Base-by-base conservation (phyloP, 2,113 vertebrate species). In the Ascaphus truei region DNA sequence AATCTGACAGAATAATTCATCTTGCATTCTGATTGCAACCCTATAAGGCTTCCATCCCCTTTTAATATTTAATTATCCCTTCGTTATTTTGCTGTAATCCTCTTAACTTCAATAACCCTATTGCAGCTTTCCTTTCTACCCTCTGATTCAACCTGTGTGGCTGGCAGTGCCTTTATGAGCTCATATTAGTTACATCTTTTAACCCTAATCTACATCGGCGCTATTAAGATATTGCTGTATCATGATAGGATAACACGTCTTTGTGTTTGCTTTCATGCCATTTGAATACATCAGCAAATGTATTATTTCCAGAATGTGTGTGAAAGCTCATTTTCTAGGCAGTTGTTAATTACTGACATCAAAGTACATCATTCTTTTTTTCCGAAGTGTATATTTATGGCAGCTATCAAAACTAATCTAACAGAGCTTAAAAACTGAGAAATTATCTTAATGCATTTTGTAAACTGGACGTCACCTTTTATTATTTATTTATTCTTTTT, bases 1-100 rank as follows among this genome's bases (percentile, higher is more conserved):
- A 63, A 79, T 74, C 59, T 75, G 1, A 65, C 64, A 25, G 41
- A 68, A 61, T 79, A 68, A 3, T 57, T 18, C 62, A 73, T 51
- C 37, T 34, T 22, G 57, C 0, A 13, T 34, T 79, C 31, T 68
- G 27, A 61, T 58, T 61, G 26, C 61, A 67, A 0, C 11, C 45
- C 15, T 25, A 18, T 43, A 63, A 1, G 18, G 30, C 53, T 31
- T 20, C 62, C 39, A 18, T 67, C 27, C 45, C 50, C 43, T 7
- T 39, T 36, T 64, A 57, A 39, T 73, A 33, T 50, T 20, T 58
- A 30, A 58, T 22, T 25, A 68, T 58, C 27, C 20, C 2, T 51
- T 16, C 5, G 3, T 8, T 47, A 57, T 47, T 29, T 62, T 18
- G 30, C n/a, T 47, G 13, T 68, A 58, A 57, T 72, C 56, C 2